phyloP scores from a whole-genome alignment of 2,113 vertebrate species.

The Ceuthmochares aereus region DNA sequence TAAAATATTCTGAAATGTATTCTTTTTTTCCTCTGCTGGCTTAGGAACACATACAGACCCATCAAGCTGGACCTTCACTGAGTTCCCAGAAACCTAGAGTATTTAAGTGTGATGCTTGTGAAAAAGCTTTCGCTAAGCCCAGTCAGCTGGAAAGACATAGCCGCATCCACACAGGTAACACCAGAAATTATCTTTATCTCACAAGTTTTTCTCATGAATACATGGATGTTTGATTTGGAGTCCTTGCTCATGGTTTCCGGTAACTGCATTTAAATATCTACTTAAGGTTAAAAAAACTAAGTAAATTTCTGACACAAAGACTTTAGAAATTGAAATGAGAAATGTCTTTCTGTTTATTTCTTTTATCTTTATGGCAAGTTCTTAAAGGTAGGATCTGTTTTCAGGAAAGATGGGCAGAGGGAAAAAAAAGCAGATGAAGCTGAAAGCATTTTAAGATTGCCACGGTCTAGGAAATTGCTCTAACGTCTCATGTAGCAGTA shows the following conservation, averaged over 20 bases:
- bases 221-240: background rate
- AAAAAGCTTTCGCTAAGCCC: constrained; percentile 95
- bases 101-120: constrained; percentile 91
- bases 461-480: background rate
- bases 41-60: constrained; percentile 94
- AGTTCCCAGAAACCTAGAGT: constrained; percentile 93
- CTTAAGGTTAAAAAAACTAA: background rate
- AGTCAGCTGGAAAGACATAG: constrained; percentile 97
- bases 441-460: background rate
- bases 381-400: background rate
- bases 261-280: background rate
- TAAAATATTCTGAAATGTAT: background rate
- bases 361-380: background rate
- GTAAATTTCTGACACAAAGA: background rate
- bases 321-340: background rate
- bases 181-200: background rate
- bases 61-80: constrained; percentile 90
- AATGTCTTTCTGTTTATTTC: background rate
- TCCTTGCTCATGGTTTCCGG: background rate
- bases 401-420: background rate
- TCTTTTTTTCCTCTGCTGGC: background rate
- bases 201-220: background rate
- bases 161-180: constrained; percentile 94
- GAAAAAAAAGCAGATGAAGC: background rate
- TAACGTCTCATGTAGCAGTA: background rate